These are phyloP conservation scores for Adoxophyes honmai DNA, from an alignment of 1,140 invertebrate genomes.

Conservation along the genomic window DNA sequence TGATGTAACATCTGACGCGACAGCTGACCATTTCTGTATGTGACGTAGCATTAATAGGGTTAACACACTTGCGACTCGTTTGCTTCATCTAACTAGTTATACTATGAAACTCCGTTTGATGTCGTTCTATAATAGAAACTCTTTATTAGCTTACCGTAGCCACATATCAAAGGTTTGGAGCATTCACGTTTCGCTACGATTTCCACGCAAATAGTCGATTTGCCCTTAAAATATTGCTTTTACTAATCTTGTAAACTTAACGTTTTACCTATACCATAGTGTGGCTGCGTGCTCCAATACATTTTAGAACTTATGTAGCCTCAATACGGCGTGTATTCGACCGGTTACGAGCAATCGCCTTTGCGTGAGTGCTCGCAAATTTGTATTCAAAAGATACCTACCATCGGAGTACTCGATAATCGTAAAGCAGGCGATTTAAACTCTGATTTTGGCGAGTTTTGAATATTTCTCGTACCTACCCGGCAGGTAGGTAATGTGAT, in stretches of 20 bases:
- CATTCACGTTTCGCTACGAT: slow-evolving; percentile 16
- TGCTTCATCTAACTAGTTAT: no score
- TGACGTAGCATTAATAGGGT: no score
- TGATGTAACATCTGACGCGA: no score
- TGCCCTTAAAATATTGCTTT: slow-evolving; percentile 35
- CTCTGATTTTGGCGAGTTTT: slow-evolving; percentile 53
- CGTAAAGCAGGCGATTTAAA: slow-evolving; percentile 65
- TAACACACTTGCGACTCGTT: no score
- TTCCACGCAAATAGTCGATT: slow-evolving; percentile 29
- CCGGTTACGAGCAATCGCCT: slow-evolving; percentile 6
- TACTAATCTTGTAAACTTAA: slow-evolving; percentile 31
- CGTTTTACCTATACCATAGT: slow-evolving; percentile 22
- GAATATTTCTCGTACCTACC: slow-evolving; percentile 28
- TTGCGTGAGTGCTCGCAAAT: slow-evolving; percentile 48
- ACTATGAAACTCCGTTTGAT: no score
- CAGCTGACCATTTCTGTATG: no score
- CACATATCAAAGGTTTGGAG: slow-evolving; percentile 1
- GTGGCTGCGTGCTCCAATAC: slow-evolving; percentile 17
- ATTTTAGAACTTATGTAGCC: slow-evolving; percentile 11
- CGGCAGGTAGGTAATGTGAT: background rate
- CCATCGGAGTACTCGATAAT: slow-evolving; percentile 56
- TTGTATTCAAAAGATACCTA: slow-evolving; percentile 65
- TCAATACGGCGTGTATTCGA: background rate
- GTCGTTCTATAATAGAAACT: no score
- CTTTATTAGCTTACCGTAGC: background rate